Evolutionary conservation across 1,140 invertebrate species (phyloP).

Genomic region (Antheraea pernyi): DNA sequence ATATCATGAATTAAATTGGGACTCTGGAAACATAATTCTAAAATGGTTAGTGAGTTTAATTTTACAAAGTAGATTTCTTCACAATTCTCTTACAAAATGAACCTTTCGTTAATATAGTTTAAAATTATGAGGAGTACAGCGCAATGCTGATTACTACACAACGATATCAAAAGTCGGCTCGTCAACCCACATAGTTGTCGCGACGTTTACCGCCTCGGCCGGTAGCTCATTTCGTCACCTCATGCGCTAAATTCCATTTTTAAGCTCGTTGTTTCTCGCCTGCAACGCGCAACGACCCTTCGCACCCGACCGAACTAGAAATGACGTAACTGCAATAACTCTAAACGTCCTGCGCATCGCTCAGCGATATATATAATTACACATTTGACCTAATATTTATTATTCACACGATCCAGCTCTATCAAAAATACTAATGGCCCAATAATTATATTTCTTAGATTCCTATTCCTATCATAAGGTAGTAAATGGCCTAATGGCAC

Average conservation of each 20-base stretch:
- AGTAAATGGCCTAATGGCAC: not conserved
- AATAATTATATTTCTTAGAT: not conserved
- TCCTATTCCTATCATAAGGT: not conserved
- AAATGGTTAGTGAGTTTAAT: not conserved
- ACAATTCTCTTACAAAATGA: no score
- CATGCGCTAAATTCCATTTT: slow-evolving; percentile 54
- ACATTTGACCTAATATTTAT: slow-evolving; percentile 36
- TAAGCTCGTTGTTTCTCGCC: slow-evolving; percentile 29
- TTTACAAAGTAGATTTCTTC: no score
- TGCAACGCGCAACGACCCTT: slow-evolving; percentile 19
- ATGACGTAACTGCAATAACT: slow-evolving; percentile 22
- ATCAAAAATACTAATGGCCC: not conserved
- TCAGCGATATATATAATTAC: slow-evolving; percentile 29
- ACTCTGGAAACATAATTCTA: not conserved
- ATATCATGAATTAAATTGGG: no score
- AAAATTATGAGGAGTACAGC: slow-evolving; percentile 1
- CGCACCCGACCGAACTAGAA: not conserved
- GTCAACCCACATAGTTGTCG: slow-evolving; percentile 64
- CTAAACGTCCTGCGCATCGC: slow-evolving; percentile 20
- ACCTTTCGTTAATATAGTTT: not conserved
- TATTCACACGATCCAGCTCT: slow-evolving; percentile 48
- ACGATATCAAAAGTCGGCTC: slow-evolving; percentile 65
- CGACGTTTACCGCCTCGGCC: slow-evolving; percentile 40
- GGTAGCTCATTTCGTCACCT: slow-evolving; percentile 55
- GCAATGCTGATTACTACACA: slow-evolving; percentile 26